These are phyloP conservation scores for Gibbula magus DNA, from an alignment of 2,888 invertebrate species.

Conservation along the genomic window DNA sequence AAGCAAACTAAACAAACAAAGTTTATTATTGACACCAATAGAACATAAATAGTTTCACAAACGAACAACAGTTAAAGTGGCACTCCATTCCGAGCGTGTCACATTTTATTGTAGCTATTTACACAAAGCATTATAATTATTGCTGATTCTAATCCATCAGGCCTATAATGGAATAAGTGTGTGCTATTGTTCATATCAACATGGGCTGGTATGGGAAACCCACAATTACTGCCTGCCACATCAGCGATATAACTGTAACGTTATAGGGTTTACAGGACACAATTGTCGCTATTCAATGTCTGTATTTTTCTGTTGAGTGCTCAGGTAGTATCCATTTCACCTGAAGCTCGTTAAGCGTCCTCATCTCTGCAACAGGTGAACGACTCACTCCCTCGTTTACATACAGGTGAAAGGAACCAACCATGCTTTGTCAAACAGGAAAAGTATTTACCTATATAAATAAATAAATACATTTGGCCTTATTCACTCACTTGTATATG, in stretches of 20 bases:
- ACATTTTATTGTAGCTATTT: neutral
- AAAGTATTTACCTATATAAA: too few relatives aligned
- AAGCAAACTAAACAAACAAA: too few relatives aligned
- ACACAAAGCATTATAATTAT: neutral
- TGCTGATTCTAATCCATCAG: conserved; percentile 7
- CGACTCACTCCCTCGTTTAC: neutral
- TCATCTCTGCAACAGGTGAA: neutral
- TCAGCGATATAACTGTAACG: neutral
- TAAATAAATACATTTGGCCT: too few relatives aligned
- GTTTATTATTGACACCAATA: too few relatives aligned
- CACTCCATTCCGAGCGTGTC: neutral
- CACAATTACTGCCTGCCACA: neutral
- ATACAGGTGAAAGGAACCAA: neutral
- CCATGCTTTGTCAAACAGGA: too few relatives aligned
- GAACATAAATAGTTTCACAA: too few relatives aligned
- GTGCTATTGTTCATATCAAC: neutral
- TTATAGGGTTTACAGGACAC: neutral
- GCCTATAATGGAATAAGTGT: neutral
- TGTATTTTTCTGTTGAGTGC: neutral
- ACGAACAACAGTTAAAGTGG: too few relatives aligned
- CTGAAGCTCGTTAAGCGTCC: neutral
- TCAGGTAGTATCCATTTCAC: neutral
- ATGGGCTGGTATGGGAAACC: neutral
- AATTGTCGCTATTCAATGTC: neutral
- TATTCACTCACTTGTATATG: too few relatives aligned